Conservation (phyloP, 2,888 invertebrate species). For the Podotricha telesiphe region DNA sequence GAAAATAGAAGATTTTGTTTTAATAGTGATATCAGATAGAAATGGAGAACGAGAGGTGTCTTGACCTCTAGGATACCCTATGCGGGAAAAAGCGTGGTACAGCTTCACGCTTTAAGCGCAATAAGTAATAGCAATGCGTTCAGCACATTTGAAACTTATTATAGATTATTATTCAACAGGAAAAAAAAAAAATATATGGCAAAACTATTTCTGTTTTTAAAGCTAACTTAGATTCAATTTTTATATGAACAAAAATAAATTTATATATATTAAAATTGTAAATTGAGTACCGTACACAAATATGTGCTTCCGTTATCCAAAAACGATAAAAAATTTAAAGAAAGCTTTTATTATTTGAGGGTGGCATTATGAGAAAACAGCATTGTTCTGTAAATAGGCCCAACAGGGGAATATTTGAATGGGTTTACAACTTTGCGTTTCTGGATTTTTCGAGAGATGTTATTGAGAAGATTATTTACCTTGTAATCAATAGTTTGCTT, state of each 20-base stretch:
- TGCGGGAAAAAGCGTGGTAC: too few species aligned
- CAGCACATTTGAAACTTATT: too few species aligned
- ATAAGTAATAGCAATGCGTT: too few species aligned
- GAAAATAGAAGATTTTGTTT: too few species aligned
- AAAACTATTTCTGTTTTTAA: too few species aligned
- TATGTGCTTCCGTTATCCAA: conserved; percentile 6
- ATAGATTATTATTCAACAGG: too few species aligned
- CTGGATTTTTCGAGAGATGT: not conserved
- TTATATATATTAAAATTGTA: not conserved
- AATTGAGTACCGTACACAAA: not conserved
- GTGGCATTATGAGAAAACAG: not conserved
- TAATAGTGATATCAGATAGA: too few species aligned
- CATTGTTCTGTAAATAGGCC: conserved; percentile 9
- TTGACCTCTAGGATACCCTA: too few species aligned
- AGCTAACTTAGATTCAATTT: too few species aligned
- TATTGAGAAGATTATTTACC: not conserved
- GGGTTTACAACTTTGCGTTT: not conserved
- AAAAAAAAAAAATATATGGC: too few species aligned
- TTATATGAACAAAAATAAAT: not conserved
- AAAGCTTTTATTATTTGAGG: not conserved
- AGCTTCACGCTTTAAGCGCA: too few species aligned
- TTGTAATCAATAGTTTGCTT: not conserved
- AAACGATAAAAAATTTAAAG: not conserved
- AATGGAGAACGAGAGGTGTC: too few species aligned
- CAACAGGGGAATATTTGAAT: conserved; percentile 4